phyloP scores from a whole-genome alignment of 2,888 invertebrate genomes.

The Machimus rusticus region DNA sequence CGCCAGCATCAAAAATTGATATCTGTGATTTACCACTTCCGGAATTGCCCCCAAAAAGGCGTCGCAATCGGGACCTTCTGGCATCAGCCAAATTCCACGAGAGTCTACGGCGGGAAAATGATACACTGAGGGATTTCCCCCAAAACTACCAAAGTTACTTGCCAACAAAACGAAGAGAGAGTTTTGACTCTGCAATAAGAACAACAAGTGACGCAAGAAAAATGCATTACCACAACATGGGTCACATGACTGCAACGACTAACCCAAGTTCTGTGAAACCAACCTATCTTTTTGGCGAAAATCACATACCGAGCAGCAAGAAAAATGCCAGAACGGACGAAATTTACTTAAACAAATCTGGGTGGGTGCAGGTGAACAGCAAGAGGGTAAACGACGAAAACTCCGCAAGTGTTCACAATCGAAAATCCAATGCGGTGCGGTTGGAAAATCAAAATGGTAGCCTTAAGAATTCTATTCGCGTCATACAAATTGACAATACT shows the following conservation, averaged over 20 bases:
- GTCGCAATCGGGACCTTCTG: slow-evolving; percentile 56
- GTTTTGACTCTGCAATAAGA: slow-evolving; percentile 49
- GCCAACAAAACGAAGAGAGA: slow-evolving; percentile 59
- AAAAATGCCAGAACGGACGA: slow-evolving; percentile 54
- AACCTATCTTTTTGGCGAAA: slow-evolving; percentile 62
- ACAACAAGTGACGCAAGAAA: slow-evolving; percentile 56
- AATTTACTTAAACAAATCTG: slow-evolving; percentile 63
- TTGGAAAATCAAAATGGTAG: slow-evolving; percentile 55
- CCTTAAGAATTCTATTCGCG: slow-evolving; percentile 53
- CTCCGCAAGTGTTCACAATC: slow-evolving; percentile 50
- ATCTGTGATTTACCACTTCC: slow-evolving; percentile 60
- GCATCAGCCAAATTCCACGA: slow-evolving; percentile 42
- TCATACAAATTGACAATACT: slow-evolving; percentile 55
- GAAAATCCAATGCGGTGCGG: slow-evolving; percentile 51
- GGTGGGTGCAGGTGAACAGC: slow-evolving; percentile 65
- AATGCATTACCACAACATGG: slow-evolving; percentile 60
- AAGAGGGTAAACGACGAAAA: slow-evolving; percentile 60
- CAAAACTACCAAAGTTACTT: slow-evolving; percentile 51
- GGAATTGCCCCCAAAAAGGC: slow-evolving; percentile 59
- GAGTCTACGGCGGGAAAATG: not conserved
- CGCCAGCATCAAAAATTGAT: slow-evolving; percentile 55
- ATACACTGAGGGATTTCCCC: not conserved
- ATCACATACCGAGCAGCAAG: slow-evolving; percentile 40
- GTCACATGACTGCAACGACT: slow-evolving; percentile 48
- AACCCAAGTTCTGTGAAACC: slow-evolving; percentile 52